Evolutionary conservation across 2,113 vertebrate genomes (phyloP), one percentile per base, ranked within the genome.

Genomic region (Rutilus rutilus): DNA sequence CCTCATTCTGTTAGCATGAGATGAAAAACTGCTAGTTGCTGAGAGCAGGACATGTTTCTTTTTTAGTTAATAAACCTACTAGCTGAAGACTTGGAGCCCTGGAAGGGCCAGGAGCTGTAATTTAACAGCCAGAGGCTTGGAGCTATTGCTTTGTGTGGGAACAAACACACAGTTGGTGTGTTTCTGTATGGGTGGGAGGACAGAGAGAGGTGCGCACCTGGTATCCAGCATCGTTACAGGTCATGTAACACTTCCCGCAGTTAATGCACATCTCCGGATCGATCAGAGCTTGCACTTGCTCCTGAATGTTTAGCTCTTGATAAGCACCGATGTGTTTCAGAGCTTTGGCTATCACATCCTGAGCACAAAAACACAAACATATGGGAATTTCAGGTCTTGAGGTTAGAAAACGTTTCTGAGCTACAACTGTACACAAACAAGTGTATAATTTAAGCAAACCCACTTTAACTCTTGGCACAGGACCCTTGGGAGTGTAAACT

Each of bases 231-330:
- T 99, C 97, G 87, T 98, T 99, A 92, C 98, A 99, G 93, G 97
- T 97, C 97, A 99, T 96, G 94, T 99, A 99, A 94, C 98, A 99
- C 94, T 99, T 99, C 54, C 98, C 97, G 93, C 98, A 99, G 95
- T 99, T 99, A 57, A 57, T 98, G 81, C 97, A 98, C 97, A 97
- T 97, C 85, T 98, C 97, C 90, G 97, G 96, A 84, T 97, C 95
- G 76, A 97, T 97, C 92, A 96, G 59, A 89, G 97, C 96, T 92
- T 96, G 94, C 78, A 97, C 97, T 90, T 97, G 97, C 87, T 98
- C 97, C n/a, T 78, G 83, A 88, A 92, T 96, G 95, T 93, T 93
- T 62, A 98, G 93, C 17, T 97, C 94, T 84, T 95, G 94, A 89
- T 94, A 97, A 9, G 96, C 54, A 92, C 97, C 97, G 84, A 98